Evolutionary conservation across 2,888 invertebrate species (phyloP), one percentile per base, ranked within the genome.

Genomic region (Sisyra terminalis): DNA sequence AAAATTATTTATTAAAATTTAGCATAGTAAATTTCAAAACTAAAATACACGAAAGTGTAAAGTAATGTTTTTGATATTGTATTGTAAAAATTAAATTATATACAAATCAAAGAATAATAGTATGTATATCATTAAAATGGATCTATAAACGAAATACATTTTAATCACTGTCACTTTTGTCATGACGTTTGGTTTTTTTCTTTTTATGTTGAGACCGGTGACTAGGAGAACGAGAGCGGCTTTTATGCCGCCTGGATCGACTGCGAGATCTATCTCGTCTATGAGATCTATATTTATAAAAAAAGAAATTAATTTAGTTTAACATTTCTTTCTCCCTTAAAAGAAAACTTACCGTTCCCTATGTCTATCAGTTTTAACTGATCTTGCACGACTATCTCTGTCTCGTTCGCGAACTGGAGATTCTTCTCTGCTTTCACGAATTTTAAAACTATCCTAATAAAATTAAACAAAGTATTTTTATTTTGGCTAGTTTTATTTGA

Each of bases 131-230:
- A 14, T 35, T 15, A 13, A 14, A 3, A 3, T 35, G 9, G 3
- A 35, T 11, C 32, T 32, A 35, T 15, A 35, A 35, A 13, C 3
- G 3, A 35, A 14, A 35, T 4, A 35, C 7, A 35, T 10, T 35
- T 62, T 65, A 78, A 64, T 78, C 77, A 39, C 77, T 77, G 31
- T 82, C 82, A 46, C 82, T 83, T 48, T 78, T 76, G 37, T 78
- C 77, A 50, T 84, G 63, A 38, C 83, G 76, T 53, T 85, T 76
- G 11, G 70, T 67, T 57, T 73, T 71, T 65, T 78, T 79, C 62
- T 78, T 78, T 41, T 73, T 71, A 46, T 66, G 64, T 47, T 70
- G 70, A 24, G 61, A 57, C 42, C 76, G 66, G 47, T 75, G 72
- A 45, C 75, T 72, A 36, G 79, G 80, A 52, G 79, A 79, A 29